phyloP scores from a whole-genome alignment of 1,140 invertebrate species.

The Caenorhabditis remanei region DNA sequence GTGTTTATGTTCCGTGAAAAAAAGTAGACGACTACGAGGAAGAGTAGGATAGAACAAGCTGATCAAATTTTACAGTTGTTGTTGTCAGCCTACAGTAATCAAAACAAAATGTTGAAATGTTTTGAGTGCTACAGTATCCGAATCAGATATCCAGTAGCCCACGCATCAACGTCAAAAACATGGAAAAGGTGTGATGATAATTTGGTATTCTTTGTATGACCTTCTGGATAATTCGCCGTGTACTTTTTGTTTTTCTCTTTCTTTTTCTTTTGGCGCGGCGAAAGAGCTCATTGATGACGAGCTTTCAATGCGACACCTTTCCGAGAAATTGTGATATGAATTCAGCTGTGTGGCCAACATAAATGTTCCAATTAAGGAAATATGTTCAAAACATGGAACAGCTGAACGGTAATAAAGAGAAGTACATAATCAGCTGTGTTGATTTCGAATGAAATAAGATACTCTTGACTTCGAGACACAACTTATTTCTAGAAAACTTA shows the following conservation, averaged over 20 bases:
- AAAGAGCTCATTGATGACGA: constrained; percentile 34
- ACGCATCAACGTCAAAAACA: background rate
- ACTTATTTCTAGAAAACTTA: background rate
- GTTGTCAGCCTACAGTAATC: background rate
- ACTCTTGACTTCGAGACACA: no score
- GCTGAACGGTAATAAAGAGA: background rate
- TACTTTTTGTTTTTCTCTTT: constrained; percentile 46
- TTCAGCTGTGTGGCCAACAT: constrained; percentile 30
- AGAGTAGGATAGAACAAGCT: background rate
- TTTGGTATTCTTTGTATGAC: constrained; percentile 45
- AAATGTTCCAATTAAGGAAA: constrained; percentile 29
- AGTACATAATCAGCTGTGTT: constrained; percentile 12
- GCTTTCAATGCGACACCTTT: constrained; percentile 30
- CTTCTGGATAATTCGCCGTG: constrained; percentile 50
- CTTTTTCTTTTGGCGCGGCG: background rate
- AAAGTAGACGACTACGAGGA: background rate
- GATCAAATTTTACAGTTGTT: constrained; percentile 1
- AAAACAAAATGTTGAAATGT: constrained; percentile 16
- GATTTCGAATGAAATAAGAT: background rate
- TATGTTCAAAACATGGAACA: constrained; percentile 18
- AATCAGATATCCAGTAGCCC: background rate
- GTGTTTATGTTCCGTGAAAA: constrained; percentile 39
- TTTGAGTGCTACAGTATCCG: background rate
- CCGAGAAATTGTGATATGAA: constrained; percentile 42
- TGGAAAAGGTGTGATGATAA: constrained; percentile 22